Conservation (phyloP, 1,140 invertebrate species). For the Cydia splendana region DNA sequence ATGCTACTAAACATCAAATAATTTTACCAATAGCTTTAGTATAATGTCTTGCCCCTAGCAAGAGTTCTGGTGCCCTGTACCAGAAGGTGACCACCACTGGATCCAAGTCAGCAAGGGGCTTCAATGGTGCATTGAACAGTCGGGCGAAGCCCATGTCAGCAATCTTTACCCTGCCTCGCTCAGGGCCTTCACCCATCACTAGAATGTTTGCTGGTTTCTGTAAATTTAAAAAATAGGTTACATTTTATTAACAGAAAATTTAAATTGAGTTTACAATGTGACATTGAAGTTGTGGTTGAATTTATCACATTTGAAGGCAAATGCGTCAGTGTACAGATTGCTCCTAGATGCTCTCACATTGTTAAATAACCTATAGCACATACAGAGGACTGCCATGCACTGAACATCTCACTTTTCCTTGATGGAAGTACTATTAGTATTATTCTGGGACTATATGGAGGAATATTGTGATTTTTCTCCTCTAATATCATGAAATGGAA, state of each 20-base stretch:
- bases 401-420: too few relatives aligned
- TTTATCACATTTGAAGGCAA: too few relatives aligned
- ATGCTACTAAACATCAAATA: background rate
- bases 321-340: too few relatives aligned
- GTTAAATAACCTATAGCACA: too few relatives aligned
- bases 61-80: constrained; percentile 98
- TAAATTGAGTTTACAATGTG: too few relatives aligned
- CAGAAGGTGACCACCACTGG: constrained; percentile 99
- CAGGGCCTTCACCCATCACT: constrained; percentile 99
- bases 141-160: constrained; percentile 99
- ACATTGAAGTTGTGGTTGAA: too few relatives aligned
- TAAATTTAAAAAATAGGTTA: constrained; percentile 42
- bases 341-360: too few relatives aligned
- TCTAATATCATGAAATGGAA: too few relatives aligned
- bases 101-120: constrained; percentile 98
- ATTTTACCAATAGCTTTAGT: constrained; percentile 96
- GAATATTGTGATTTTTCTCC: too few relatives aligned
- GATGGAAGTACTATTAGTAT: too few relatives aligned
- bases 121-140: constrained; percentile 98
- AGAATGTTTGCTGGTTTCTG: constrained; percentile 99
- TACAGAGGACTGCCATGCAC: too few relatives aligned
- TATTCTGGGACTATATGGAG: too few relatives aligned
- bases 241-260: background rate
- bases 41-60: constrained; percentile 98
- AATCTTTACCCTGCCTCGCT: constrained; percentile 98